These are phyloP conservation scores for Sphenopsis melanotis DNA, from an alignment of 2,797 vertebrate genomes.

Conservation along the genomic window DNA sequence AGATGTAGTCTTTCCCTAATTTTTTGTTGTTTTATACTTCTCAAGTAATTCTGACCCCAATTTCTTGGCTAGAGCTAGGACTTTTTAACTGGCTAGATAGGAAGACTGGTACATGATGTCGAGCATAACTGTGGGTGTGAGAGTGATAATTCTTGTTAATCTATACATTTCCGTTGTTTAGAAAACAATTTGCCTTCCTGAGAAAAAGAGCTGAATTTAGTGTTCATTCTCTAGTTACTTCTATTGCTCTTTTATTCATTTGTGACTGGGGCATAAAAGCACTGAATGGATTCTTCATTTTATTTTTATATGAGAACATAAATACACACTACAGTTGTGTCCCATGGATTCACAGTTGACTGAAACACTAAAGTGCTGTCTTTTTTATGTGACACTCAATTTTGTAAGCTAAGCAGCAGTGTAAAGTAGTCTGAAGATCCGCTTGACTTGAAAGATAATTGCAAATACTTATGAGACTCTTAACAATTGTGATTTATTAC, in stretches of 20 bases:
- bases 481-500: neutral
- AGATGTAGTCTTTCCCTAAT: neutral
- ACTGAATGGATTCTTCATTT: neutral
- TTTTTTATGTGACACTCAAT: neutral
- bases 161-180: neutral
- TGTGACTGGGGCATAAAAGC: neutral
- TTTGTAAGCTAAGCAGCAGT: conserved; percentile 2
- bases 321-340: neutral
- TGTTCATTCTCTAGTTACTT: neutral
- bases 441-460: conserved; percentile 11
- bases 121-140: neutral
- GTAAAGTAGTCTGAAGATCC: neutral
- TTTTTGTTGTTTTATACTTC: neutral
- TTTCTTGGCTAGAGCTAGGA: neutral
- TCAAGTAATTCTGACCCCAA: neutral
- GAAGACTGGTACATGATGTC: neutral
- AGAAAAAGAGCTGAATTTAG: neutral
- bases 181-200: neutral
- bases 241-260: neutral
- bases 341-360: neutral
- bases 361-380: neutral
- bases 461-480: neutral
- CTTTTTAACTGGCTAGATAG: neutral
- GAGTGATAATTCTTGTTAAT: neutral
- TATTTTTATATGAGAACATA: conserved; percentile 17